Evolutionary conservation across 2,888 invertebrate species (phyloP), one percentile per base, ranked within the genome.

Genomic region (Eurois occulta): DNA sequence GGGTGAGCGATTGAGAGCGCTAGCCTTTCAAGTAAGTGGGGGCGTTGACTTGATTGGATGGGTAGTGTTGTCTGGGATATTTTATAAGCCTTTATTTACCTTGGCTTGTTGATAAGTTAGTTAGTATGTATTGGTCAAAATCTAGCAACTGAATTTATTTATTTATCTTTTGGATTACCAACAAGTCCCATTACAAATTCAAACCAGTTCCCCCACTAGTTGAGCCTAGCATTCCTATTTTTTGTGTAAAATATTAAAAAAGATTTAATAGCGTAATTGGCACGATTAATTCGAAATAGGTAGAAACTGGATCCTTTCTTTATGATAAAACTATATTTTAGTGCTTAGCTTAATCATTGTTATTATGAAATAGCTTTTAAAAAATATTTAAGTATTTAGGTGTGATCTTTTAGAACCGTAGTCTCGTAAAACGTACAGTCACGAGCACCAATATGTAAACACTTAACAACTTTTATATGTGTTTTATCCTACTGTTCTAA

Each of bases 21-120:
- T 78, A 11, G 65, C 62, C 74, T 76, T 64, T 78, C n/a, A 81
- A 83, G 48, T 77, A 38, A 72, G 76, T 82, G 70, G 52, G 75
- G 32, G 32, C 73, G 52, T 64, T 62, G 78, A 60, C 78, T 88
- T 66, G 46, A 71, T 72, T 58, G 66, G 35, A 65, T 65, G 13
- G 32, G 72, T 81, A 43, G 16, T 64, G 65, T 70, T 58, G 52
- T 72, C 48, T 67, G 66, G 13, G 35, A 79, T 24, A 38, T 64
- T 64, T 38, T n/a, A 6, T 13, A n/a, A 13, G n/a, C 2, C 8
- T 55, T 55, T 55, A n/a, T 55, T n/a, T n/a, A 13, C 11, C n/a
- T 13, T 55, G n/a, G 1, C 0, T 11, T 52, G 52, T 52, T 52
- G 8, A 11, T 41, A 10, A 41, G 24, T 52, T 24, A 52, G 52